Conservation (phyloP, 2,797 vertebrate genomes). For the Numenius phaeopus region DNA sequence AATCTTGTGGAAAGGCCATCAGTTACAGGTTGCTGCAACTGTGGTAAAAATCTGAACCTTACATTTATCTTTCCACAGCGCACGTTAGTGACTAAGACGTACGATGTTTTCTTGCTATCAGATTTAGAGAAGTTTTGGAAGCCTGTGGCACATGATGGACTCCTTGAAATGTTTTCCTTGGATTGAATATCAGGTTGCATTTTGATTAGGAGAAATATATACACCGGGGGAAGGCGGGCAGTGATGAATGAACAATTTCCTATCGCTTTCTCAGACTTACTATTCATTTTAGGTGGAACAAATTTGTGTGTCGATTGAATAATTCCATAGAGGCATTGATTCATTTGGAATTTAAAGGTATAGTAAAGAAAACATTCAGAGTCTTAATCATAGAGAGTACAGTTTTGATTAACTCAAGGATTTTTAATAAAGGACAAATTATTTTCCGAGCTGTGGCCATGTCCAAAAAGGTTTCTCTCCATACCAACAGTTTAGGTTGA, state of each 20-base stretch:
- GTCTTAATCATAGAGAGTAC: background rate
- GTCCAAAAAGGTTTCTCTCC: background rate
- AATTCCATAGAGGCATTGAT: conserved; percentile 37
- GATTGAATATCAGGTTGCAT: conserved; percentile 40
- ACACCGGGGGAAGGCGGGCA: background rate
- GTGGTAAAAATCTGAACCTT: conserved; percentile 19
- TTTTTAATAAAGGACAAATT: background rate
- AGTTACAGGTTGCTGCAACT: conserved; percentile 39
- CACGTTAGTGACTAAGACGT: conserved; percentile 1
- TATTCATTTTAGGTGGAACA: conserved; percentile 59
- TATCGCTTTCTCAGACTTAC: conserved; percentile 24
- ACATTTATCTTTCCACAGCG: conserved; percentile 19
- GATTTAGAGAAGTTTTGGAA: conserved; percentile 38
- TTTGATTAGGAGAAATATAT: conserved; percentile 49
- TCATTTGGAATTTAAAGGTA: conserved; percentile 26
- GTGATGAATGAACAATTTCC: conserved; percentile 69
- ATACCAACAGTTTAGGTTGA: background rate
- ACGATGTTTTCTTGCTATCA: conserved; percentile 21
- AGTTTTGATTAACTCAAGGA: background rate
- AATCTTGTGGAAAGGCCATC: conserved; percentile 46
- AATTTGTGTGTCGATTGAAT: conserved; percentile 50
- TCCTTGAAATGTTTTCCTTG: conserved; percentile 58
- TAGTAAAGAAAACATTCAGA: conserved; percentile 20
- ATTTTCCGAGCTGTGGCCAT: background rate
- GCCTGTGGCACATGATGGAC: conserved; percentile 14